Conservation (phyloP, 1,140 invertebrate species). For the Paraescarpia echinospica region DNA sequence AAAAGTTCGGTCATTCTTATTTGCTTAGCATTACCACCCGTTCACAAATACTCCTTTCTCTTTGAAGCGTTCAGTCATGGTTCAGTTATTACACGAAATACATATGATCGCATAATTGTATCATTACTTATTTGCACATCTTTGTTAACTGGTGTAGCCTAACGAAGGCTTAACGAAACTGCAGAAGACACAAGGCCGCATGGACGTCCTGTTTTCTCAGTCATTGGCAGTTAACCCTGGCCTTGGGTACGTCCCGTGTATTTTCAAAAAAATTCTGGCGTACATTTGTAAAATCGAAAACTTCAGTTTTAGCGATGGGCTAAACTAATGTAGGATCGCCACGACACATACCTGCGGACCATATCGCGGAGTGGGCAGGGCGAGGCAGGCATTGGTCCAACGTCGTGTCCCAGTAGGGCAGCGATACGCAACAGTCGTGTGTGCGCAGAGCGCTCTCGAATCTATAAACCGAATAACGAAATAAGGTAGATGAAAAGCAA, state of each 20-base stretch:
- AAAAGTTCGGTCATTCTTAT: not conserved
- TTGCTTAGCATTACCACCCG: not conserved
- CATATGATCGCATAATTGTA: not conserved
- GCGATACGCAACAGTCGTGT: not conserved
- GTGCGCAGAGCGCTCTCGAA: conserved; percentile 10
- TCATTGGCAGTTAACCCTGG: not conserved
- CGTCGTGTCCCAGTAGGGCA: conserved; percentile 12
- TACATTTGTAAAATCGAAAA: not conserved
- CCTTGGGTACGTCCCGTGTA: not conserved
- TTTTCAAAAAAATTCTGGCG: not conserved
- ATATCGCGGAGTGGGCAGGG: not conserved
- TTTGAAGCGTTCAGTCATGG: not conserved
- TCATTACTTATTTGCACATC: not conserved
- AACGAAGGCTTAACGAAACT: no score
- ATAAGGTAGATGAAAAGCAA: not conserved
- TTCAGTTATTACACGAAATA: not conserved
- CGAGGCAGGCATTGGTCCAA: conserved; percentile 10
- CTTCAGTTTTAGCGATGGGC: no score
- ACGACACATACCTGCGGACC: not conserved
- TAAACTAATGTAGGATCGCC: not conserved
- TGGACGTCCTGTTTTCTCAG: not conserved
- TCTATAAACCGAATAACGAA: not conserved
- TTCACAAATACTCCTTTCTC: not conserved
- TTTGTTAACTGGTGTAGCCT: not conserved
- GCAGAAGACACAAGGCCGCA: not conserved